Evolutionary conservation across 2,888 invertebrate genomes (phyloP).

Genomic region (Latrodectus hesperus): DNA sequence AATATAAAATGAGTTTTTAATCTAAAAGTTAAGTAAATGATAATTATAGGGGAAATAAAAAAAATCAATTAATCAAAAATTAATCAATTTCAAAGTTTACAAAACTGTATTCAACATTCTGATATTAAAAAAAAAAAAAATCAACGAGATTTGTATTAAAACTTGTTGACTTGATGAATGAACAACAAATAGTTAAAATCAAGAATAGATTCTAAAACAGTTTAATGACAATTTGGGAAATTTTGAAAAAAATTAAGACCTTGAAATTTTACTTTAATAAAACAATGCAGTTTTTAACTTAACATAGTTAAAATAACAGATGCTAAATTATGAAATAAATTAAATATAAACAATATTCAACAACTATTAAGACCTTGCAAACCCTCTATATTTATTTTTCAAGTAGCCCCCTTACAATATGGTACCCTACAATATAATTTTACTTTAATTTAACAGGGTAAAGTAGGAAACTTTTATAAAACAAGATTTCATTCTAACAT

Average conservation of each 20-base stretch:
- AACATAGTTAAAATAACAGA: no score
- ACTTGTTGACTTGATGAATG: background rate
- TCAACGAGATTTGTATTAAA: background rate
- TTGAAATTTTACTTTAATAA: background rate
- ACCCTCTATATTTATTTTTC: no score
- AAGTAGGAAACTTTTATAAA: no score
- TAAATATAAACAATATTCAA: no score
- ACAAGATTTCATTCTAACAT: no score
- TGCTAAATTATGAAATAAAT: no score
- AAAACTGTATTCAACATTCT: background rate
- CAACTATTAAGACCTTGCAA: no score
- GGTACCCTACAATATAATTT: no score
- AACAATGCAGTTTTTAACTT: no score
- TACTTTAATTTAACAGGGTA: no score
- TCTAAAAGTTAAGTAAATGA: background rate
- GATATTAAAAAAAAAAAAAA: background rate
- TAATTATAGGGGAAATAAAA: background rate
- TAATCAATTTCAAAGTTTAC: background rate
- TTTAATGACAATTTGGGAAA: background rate
- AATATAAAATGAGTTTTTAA: background rate
- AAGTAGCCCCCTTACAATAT: no score
- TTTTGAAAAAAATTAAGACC: background rate
- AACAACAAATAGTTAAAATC: background rate
- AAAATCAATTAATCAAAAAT: background rate
- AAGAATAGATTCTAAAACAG: background rate